Evolutionary conservation across 2,888 invertebrate species (phyloP), one percentile per base, ranked within the genome.

Genomic region (Entomobrya multifasciata): DNA sequence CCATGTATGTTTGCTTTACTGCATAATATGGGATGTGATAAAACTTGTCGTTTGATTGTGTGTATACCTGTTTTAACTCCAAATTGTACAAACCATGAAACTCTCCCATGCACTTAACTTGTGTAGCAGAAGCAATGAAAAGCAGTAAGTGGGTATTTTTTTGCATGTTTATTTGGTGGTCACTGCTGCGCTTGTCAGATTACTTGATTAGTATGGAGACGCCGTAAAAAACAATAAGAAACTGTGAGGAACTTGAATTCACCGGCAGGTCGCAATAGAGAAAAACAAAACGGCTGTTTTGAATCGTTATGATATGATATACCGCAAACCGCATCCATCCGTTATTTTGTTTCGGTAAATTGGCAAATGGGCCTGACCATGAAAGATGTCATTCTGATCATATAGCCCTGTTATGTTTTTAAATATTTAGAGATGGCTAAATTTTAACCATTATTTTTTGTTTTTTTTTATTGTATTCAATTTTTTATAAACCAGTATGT

Each of bases 151-250:
- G 27, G 47, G n/a, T n/a, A 17, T 60, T 77, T 62, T 77, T 77
- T 85, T 62, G 72, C 79, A 62, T 70, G 84, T 36, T 44, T 70
- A 27, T 81, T 25, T 52, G 47, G 30, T 55, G 74, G 72, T 49
- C 79, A 47, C 65, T 65, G 65, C 30, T 70, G 70, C 47, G 74
- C 76, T 78, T 70, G 86, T 86, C 86, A 80, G 80, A 86, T 86
- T 80, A 80, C 74, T 80, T 86, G 86, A 86, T 86, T 86, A 86
- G 86, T 86, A 86, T 86, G 86, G 65, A 76, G 74, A 86, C 78
- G 62, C 47, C 72, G 72, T 85, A 86, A 74, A 80, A 36, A 86
- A 62, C 70, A 74, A 74, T 80, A 80, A 78, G 80, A 86, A 80
- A 65, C 86, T 80, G 86, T 76, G 86, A 62, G 52, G 65, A 86